Percentiles rank a stretch among this genome's conserved stretches.
phyloP scores from a whole-genome alignment of 2,113 vertebrate species.

The Tinamus guttatus region DNA sequence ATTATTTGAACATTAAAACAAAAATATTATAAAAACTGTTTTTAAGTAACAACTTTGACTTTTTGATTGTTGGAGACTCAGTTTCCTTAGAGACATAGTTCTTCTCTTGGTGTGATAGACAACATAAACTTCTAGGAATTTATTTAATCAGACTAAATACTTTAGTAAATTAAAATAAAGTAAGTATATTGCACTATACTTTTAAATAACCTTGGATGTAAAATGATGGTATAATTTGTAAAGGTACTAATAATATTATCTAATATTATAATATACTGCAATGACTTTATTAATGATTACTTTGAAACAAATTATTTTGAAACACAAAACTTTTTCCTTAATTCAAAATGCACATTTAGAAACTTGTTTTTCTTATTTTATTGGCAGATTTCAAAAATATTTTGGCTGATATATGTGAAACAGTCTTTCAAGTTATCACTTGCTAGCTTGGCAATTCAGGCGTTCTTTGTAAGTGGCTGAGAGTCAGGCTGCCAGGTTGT shows the following conservation, averaged over 20 bases:
- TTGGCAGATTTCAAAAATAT: slow-evolving; percentile 18
- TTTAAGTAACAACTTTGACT: background rate
- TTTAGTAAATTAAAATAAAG: slow-evolving; percentile 18
- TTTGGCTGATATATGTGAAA: slow-evolving; percentile 7
- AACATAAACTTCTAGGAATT: slow-evolving; percentile 6
- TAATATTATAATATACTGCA: background rate
- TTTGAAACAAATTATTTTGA: background rate
- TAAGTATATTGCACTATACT: background rate
- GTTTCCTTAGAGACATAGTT: background rate
- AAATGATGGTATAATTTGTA: background rate
- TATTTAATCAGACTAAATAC: slow-evolving; percentile 6
- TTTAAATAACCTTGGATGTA: background rate
- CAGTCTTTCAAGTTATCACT: slow-evolving; percentile 23
- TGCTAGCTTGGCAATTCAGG: background rate
- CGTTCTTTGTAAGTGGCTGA: slow-evolving; percentile 11
- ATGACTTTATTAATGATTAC: background rate
- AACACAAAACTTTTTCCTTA: background rate
- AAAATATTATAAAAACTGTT: background rate
- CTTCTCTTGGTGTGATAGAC: background rate
- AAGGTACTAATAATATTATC: background rate
- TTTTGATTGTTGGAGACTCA: background rate
- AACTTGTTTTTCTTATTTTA: background rate
- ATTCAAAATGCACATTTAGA: background rate
- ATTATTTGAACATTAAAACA: background rate
- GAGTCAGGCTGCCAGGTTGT: background rate